These are phyloP conservation scores for Paedocypris micromegethes DNA, from an alignment of 2,797 vertebrate species.

Conservation along the genomic window DNA sequence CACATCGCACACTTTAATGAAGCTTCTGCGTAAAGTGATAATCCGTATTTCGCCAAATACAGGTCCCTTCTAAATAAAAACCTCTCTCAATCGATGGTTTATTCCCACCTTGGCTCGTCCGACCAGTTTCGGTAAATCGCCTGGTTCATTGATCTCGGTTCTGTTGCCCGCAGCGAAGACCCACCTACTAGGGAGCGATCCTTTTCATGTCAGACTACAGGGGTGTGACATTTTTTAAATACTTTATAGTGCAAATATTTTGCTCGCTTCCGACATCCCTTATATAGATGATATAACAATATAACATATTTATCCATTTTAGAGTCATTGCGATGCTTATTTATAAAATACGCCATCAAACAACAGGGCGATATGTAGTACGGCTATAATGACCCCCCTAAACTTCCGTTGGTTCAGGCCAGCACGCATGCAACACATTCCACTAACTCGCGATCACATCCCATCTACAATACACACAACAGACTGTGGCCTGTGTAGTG, in stretches of 20 bases:
- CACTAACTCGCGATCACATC: slow-evolving; percentile 55
- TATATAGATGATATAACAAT: too few species aligned
- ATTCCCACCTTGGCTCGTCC: slow-evolving; percentile 58
- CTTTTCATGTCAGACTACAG: slow-evolving; percentile 53
- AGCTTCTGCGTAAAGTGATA: slow-evolving; percentile 26
- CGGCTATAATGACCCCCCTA: slow-evolving; percentile 3
- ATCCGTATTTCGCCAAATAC: not conserved
- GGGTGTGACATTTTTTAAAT: slow-evolving; percentile 38
- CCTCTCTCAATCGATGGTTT: slow-evolving; percentile 33
- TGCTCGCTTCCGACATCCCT: too few species aligned
- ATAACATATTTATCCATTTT: too few species aligned
- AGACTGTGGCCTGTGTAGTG: slow-evolving; percentile 9
- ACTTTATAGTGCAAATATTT: not conserved
- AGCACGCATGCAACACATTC: slow-evolving; percentile 56
- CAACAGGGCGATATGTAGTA: too few species aligned
- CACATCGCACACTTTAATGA: slow-evolving; percentile 45
- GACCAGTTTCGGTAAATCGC: slow-evolving; percentile 61
- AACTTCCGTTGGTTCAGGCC: slow-evolving; percentile 37
- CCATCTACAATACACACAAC: slow-evolving; percentile 36
- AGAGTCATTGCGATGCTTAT: too few species aligned
- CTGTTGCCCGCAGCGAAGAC: slow-evolving; percentile 72
- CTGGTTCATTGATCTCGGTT: slow-evolving; percentile 80
- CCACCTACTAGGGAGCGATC: slow-evolving; percentile 76
- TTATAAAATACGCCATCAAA: too few species aligned
- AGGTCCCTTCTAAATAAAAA: slow-evolving; percentile 13